Base-by-base conservation (phyloP, 2,113 vertebrate species). In the Trichechus manatus region DNA sequence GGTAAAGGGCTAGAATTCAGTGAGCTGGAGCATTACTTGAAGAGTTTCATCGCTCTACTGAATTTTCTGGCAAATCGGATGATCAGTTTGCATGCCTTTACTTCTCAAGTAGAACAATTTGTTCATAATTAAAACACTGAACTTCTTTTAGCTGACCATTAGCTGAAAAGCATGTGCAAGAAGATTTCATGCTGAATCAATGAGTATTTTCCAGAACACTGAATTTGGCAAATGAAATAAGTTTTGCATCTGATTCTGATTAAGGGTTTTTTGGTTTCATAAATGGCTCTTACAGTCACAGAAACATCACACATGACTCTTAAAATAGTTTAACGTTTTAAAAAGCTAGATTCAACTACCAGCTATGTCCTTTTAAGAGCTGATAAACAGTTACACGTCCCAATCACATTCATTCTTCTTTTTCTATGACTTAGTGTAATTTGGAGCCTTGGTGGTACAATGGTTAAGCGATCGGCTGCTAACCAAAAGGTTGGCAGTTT, bases 71-170 rank as follows among this genome's bases (percentile, higher is more conserved):
- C 39, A 93, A 81, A 39, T 42, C 53, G 93, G 77, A 44, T 78
- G 72, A 78, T 61, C 27, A 29, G 63, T 81, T 96, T 77, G 15
- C 39, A 93, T 89, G 53, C 6, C 23, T 85, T 95, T 97, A 56
- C 36, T 97, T 87, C 31, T 70, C 56, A 93, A 83, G 72, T 74
- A 96, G 53, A 97, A 85, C 9, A 53, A 94, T 93, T 95, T 94
- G 17, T 97, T 97, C 90, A 83, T 93, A 97, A 95, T 90, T 79
- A 87, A 92, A 96, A 87, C 94, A 96, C 90, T 56, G 50, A 94
- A 64, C 47, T 20, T 77, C 44, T 95, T 97, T 94, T 89, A 95
- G 89, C 81, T 97, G 87, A 87, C 6, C 5, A 56, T 86, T 88
- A 93, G 64, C 72, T 59, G 61, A 93, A 42, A 89, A 91, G 66